Percentiles rank a stretch among this genome's conserved stretches.
Evolutionary conservation across 2,888 invertebrate species (phyloP).

Genomic region (Doris montereyensis): DNA sequence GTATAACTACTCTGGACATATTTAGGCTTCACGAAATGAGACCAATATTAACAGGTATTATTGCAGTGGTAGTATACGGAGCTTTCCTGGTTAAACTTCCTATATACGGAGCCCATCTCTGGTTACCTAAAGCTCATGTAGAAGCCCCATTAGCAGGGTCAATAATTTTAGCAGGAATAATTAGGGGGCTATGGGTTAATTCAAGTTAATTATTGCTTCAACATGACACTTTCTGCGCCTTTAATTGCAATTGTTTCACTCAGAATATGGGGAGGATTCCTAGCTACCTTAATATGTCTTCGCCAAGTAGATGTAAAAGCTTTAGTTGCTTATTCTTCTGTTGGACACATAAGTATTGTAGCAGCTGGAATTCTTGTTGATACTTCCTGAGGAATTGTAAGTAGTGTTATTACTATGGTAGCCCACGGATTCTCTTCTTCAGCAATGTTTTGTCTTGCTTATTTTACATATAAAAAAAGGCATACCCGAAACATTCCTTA

Average conservation of each 20-base stretch:
- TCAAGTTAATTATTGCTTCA: slow-evolving; percentile 75
- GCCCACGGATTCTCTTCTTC: slow-evolving; percentile 74
- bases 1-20: too few species aligned
- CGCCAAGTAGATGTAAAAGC: slow-evolving; percentile 81
- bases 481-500: slow-evolving; percentile 77
- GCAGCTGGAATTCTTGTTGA: slow-evolving; percentile 66
- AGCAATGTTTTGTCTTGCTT: slow-evolving; percentile 58
- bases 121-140: slow-evolving; percentile 84
- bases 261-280: slow-evolving; percentile 52
- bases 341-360: slow-evolving; percentile 81
- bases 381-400: slow-evolving; percentile 44
- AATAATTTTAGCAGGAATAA: slow-evolving; percentile 81
- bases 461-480: slow-evolving; percentile 52
- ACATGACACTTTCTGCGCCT: too few species aligned
- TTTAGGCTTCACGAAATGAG: too few species aligned
- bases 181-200: slow-evolving; percentile 81
- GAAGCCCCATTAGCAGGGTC: slow-evolving; percentile 83
- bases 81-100: slow-evolving; percentile 84
- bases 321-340: slow-evolving; percentile 84
- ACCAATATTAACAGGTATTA: slow-evolving; percentile 80
- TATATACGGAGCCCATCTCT: slow-evolving; percentile 81
- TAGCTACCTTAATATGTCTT: slow-evolving; percentile 80
- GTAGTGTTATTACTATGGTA: slow-evolving; percentile 50
- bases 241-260: slow-evolving; percentile 26
- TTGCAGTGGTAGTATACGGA: slow-evolving; percentile 75